phyloP scores from a whole-genome alignment of 2,888 invertebrate genomes.

The Trissolcus japonicus region DNA sequence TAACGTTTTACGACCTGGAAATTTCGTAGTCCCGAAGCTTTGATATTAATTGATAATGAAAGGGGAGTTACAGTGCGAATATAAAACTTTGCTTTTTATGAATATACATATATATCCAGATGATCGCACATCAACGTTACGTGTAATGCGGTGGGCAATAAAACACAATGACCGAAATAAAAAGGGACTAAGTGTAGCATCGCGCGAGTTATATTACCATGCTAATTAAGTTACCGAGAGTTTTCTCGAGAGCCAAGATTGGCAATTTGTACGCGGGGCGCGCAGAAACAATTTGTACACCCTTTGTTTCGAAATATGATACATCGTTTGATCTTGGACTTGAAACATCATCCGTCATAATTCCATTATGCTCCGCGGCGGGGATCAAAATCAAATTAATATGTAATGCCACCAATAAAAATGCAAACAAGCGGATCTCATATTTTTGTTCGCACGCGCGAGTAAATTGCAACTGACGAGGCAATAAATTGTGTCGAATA shows the following conservation, averaged over 20 bases:
- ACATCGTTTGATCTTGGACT: slow-evolving; percentile 8
- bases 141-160: slow-evolving; percentile 27
- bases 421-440: slow-evolving; percentile 30
- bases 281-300: slow-evolving; percentile 23
- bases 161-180: slow-evolving; percentile 35
- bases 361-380: slow-evolving; percentile 15
- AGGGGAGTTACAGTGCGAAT: slow-evolving; percentile 18
- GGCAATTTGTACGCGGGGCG: slow-evolving; percentile 5
- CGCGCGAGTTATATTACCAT: slow-evolving; percentile 12
- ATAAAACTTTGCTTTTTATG: slow-evolving; percentile 38
- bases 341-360: slow-evolving; percentile 30
- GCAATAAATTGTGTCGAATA: slow-evolving; percentile 50
- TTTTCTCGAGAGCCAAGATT: not conserved
- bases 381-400: slow-evolving; percentile 38
- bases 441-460: slow-evolving; percentile 39
- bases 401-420: slow-evolving; percentile 32
- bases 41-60: slow-evolving; percentile 51
- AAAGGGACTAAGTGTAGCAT: slow-evolving; percentile 20
- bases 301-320: slow-evolving; percentile 21
- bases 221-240: slow-evolving; percentile 25
- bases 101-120: slow-evolving; percentile 19
- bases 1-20: slow-evolving; percentile 40
- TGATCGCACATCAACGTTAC: slow-evolving; percentile 26
- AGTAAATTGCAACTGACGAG: slow-evolving; percentile 47
- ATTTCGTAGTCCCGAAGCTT: slow-evolving; percentile 19